Evolutionary conservation across 2,888 invertebrate species (phyloP), one percentile per base, ranked within the genome.

Genomic region (Lasioglossum zephyrum): DNA sequence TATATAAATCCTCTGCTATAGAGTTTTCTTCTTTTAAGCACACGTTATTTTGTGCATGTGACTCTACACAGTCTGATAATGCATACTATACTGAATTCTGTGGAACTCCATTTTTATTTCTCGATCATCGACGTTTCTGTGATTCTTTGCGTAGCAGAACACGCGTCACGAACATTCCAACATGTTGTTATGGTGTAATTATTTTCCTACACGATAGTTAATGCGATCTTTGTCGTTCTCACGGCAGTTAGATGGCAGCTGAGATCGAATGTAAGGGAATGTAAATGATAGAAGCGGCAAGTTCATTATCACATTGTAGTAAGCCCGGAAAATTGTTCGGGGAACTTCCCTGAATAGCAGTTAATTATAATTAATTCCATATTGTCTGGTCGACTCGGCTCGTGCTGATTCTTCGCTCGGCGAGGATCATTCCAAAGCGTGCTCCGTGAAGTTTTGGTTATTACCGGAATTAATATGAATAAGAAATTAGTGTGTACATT

Each of bases 331-430:
- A 90, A 91, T 91, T 90, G 88, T 85, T 82, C 86, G 85, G 26
- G 80, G 81, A 92, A 92, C 92, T 92, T 90, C 82, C 82, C 82
- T 93, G 93, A 94, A 94, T 94, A 89, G 93, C 87, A 89, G 91
- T 92, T 93, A 93, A 94, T 94, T 94, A 92, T 93, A 93, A 94
- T 93, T 93, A 94, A 94, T 94, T 93, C 92, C 91, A 90, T 92
- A 94, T 94, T 94, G 94, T 94, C 92, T 89, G 81, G 81, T 72
- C 74, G 87, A 78, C 39, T 39, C 85, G 80, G 82, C 83, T 78
- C 84, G 89, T 72, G 79, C 85, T 81, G 85, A 89, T 90, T 89
- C 86, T 85, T 89, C 63, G 70, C 80, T 9, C 60, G 72, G 66
- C 47, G 49, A 72, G 78, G 77, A 87, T 90, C 85, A 85, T 86